Evolutionary conservation across 1,140 invertebrate genomes (phyloP).

Genomic region (Cotesia chilonis): DNA sequence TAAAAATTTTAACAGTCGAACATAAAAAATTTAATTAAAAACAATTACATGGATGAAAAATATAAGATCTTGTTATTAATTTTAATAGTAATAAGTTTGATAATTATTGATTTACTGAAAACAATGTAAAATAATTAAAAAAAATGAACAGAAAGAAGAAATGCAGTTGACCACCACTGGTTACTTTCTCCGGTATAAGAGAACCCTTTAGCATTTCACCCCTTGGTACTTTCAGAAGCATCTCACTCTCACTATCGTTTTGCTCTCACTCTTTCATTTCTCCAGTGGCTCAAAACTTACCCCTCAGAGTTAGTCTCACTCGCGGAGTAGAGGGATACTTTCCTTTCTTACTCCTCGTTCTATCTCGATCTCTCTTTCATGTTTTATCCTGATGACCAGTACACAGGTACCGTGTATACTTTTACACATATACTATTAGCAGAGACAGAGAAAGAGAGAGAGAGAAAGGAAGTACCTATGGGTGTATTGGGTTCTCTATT

Average conservation of each 20-base stretch:
- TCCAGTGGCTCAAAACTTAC: constrained; percentile 36
- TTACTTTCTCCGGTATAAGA: constrained; percentile 56
- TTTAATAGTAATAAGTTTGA: no score
- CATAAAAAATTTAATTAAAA: no score
- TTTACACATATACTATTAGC: not conserved
- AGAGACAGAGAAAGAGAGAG: not conserved
- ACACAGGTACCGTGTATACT: not conserved
- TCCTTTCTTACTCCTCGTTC: constrained; percentile 34
- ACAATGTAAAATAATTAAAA: no score
- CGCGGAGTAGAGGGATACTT: not conserved
- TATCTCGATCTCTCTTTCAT: constrained; percentile 41
- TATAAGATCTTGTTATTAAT: no score
- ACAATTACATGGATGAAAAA: no score
- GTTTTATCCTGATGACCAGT: constrained; percentile 34
- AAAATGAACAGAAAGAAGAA: constrained; percentile 1
- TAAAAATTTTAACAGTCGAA: no score
- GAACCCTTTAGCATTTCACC: constrained; percentile 61
- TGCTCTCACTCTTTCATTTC: constrained; percentile 53
- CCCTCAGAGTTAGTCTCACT: constrained; percentile 28
- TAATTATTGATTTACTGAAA: no score
- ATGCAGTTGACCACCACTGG: constrained; percentile 56
- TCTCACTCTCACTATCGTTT: constrained; percentile 62
- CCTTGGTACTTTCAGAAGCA: constrained; percentile 45
- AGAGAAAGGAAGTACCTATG: no score
- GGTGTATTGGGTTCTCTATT: no score